Conservation (phyloP, 1,140 invertebrate species). For the Aphaenogaster floridana region DNA sequence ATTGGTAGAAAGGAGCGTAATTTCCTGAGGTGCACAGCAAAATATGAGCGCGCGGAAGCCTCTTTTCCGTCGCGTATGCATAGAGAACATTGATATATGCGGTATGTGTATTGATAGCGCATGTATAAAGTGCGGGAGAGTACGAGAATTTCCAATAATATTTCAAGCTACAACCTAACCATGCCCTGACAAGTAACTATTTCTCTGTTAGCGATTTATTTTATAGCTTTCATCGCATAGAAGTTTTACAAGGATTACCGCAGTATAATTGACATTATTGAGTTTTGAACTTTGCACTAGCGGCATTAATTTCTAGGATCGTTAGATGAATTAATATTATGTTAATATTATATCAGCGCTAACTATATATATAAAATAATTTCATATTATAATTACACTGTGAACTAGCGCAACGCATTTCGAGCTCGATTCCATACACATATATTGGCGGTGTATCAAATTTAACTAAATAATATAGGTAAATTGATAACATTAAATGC, state of each 20-base stretch:
- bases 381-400: constrained; percentile 37
- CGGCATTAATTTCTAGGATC: constrained; percentile 53
- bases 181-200: background rate
- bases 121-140: background rate
- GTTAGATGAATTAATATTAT: constrained; percentile 43
- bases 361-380: constrained; percentile 46
- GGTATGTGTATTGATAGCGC: background rate
- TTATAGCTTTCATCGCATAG: background rate
- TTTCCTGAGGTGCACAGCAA: constrained; percentile 68
- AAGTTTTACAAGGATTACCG: constrained; percentile 5
- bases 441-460: constrained; percentile 29
- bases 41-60: constrained; percentile 65
- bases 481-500: constrained; percentile 54
- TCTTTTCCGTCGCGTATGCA: constrained; percentile 65
- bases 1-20: constrained; percentile 73
- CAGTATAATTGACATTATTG: constrained; percentile 32
- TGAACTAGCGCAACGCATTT: constrained; percentile 13
- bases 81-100: constrained; percentile 47
- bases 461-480: constrained; percentile 51
- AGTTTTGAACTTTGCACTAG: constrained; percentile 21
- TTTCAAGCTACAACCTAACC: background rate
- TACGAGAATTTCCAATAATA: constrained; percentile 39
- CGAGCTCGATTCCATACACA: background rate
- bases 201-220: background rate
- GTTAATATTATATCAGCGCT: constrained; percentile 36